These are phyloP conservation scores for Nasonia vitripennis DNA, from an alignment of 1,140 invertebrate species.

Conservation along the genomic window DNA sequence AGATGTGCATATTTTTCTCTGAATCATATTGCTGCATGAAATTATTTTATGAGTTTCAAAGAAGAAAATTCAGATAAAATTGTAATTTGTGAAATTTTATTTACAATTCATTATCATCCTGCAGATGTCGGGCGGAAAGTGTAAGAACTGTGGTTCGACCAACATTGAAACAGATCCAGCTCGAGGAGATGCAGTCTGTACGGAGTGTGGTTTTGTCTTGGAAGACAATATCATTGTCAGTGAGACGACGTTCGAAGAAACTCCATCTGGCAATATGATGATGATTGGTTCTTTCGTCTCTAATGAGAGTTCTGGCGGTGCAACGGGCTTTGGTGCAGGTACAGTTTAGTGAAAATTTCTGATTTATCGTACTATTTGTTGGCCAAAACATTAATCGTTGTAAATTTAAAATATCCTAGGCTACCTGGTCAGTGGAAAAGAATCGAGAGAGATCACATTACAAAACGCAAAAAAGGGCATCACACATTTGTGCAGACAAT, in stretches of 20 bases:
- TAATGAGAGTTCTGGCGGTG: constrained; percentile 88
- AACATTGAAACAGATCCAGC: constrained; percentile 95
- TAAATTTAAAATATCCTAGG: constrained; percentile 73
- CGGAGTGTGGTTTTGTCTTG: constrained; percentile 94
- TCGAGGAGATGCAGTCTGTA: constrained; percentile 96
- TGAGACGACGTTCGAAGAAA: constrained; percentile 97
- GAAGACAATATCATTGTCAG: constrained; percentile 98
- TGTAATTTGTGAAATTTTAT: background rate
- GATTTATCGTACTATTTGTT: background rate
- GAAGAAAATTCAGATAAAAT: background rate
- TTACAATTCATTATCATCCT: constrained; percentile 15
- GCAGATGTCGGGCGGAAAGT: constrained; percentile 80
- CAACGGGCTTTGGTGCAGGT: constrained; percentile 84
- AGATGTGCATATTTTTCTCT: background rate
- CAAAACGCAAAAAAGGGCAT: constrained; percentile 91
- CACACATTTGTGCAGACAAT: constrained; percentile 84
- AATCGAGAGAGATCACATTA: constrained; percentile 93
- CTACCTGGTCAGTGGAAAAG: constrained; percentile 88
- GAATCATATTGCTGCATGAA: background rate
- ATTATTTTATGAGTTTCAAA: background rate
- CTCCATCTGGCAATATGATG: constrained; percentile 89
- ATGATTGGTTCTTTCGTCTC: constrained; percentile 96
- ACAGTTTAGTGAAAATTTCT: constrained; percentile 54
- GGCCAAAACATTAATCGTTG: background rate
- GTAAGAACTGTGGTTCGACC: constrained; percentile 94